phyloP scores from a whole-genome alignment of 2,797 vertebrate species.

The Coregonus sp. region DNA sequence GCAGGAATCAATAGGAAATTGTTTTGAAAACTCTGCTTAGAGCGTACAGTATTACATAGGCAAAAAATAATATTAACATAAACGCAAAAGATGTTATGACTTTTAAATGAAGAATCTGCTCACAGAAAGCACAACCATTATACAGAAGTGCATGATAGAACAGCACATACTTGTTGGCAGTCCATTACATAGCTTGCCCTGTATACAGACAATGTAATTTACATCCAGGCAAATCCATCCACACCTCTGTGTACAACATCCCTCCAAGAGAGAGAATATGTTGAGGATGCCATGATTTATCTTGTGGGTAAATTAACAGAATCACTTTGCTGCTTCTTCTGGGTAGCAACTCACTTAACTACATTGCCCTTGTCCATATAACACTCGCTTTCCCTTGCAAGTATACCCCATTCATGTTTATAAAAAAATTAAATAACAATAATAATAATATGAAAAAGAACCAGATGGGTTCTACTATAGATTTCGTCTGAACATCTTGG shows the following conservation, averaged over 20 bases:
- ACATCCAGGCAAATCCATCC: not conserved
- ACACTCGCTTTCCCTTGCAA: slow-evolving; percentile 11
- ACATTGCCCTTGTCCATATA: not conserved
- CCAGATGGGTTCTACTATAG: not conserved
- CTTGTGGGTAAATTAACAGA: not conserved
- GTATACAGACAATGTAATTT: not conserved
- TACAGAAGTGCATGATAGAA: not conserved
- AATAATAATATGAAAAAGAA: slow-evolving; percentile 4
- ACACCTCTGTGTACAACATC: not conserved
- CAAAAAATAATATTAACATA: too few species aligned
- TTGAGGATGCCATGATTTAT: not conserved
- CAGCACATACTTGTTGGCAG: not conserved
- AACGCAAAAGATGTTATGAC: too few species aligned
- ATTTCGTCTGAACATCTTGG: not conserved
- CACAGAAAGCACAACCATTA: not conserved
- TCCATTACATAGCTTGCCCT: not conserved
- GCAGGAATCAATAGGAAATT: not conserved
- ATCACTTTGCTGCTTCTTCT: not conserved
- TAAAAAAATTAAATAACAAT: not conserved
- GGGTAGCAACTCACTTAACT: not conserved
- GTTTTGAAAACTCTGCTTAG: not conserved
- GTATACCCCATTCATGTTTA: not conserved
- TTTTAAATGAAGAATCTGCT: not conserved
- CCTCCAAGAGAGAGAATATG: not conserved
- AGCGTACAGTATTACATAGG: not conserved